These are phyloP conservation scores for Sylvia borin DNA, from an alignment of 2,797 vertebrate genomes.

Conservation along the genomic window DNA sequence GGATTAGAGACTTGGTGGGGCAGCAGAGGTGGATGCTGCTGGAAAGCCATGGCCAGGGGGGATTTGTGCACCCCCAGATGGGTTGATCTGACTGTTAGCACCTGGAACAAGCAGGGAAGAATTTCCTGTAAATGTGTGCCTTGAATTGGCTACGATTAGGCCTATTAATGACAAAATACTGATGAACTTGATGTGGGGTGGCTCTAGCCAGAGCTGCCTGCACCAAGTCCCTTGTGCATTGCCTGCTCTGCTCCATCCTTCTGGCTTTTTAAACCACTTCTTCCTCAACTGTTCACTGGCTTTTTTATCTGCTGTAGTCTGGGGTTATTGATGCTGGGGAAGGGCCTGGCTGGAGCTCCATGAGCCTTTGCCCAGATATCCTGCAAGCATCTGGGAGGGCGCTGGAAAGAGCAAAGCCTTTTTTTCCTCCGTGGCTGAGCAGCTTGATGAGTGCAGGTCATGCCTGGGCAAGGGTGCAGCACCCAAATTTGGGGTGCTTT, in stretches of 20 bases:
- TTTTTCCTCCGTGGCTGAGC: rapidly evolving
- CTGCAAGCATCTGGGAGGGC: background rate
- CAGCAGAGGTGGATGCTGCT: background rate
- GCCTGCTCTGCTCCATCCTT: background rate
- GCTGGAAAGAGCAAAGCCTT: background rate
- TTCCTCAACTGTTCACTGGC: background rate
- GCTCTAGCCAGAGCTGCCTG: background rate
- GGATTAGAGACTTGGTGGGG: background rate
- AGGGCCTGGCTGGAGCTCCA: background rate
- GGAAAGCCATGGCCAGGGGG: background rate
- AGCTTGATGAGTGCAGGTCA: background rate
- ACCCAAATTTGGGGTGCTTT: background rate
- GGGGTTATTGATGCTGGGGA: background rate
- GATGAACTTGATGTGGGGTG: background rate
- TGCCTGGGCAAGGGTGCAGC: background rate
- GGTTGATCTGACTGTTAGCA: background rate
- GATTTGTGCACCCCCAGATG: background rate
- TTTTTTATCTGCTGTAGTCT: background rate
- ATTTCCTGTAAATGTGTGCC: background rate
- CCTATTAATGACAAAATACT: background rate
- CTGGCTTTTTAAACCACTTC: background rate
- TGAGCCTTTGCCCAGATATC: background rate
- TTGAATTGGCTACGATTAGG: background rate
- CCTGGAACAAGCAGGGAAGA: background rate
- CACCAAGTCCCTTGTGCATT: background rate